Conservation (phyloP, 2,797 vertebrate genomes). For the Coranthus polyacanthus region DNA sequence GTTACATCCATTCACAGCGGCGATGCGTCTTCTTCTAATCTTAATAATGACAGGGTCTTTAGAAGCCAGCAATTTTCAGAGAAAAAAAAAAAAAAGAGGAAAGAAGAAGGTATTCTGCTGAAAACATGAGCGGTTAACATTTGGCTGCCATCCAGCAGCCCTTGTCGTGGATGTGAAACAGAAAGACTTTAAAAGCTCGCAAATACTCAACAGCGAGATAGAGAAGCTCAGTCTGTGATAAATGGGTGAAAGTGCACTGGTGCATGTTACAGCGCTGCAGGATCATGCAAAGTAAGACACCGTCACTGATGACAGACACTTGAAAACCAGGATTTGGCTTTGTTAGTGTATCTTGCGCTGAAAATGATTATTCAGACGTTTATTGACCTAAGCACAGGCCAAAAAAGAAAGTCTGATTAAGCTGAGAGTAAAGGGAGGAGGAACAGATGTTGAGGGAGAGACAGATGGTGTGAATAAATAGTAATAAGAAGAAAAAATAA, state of each 20-base stretch:
- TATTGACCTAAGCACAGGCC: no score
- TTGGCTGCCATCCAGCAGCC: conserved; percentile 59
- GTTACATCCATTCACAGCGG: conserved; percentile 55
- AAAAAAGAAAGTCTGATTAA: no score
- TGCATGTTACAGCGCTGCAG: not conserved
- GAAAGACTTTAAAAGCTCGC: conserved; percentile 13
- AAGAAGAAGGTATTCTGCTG: conserved; percentile 38
- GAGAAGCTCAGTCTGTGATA: conserved; percentile 9
- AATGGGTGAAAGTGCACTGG: not conserved
- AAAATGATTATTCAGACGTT: not conserved
- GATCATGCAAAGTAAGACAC: not conserved
- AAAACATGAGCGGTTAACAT: conserved; percentile 49
- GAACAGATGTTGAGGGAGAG: not conserved
- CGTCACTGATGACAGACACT: not conserved
- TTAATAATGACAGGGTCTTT: conserved; percentile 82
- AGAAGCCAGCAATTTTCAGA: conserved; percentile 72
- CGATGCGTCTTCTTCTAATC: conserved; percentile 74
- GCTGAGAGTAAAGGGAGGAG: not conserved
- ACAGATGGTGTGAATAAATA: not conserved
- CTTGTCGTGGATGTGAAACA: conserved; percentile 34
- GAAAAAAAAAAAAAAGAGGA: conserved; percentile 24
- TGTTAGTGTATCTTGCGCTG: not conserved
- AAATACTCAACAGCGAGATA: conserved; percentile 9
- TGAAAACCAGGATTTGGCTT: not conserved
- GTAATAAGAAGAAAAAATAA: not conserved